phyloP scores from a whole-genome alignment of 2,797 vertebrate genomes.

The Sebastes vulpes region DNA sequence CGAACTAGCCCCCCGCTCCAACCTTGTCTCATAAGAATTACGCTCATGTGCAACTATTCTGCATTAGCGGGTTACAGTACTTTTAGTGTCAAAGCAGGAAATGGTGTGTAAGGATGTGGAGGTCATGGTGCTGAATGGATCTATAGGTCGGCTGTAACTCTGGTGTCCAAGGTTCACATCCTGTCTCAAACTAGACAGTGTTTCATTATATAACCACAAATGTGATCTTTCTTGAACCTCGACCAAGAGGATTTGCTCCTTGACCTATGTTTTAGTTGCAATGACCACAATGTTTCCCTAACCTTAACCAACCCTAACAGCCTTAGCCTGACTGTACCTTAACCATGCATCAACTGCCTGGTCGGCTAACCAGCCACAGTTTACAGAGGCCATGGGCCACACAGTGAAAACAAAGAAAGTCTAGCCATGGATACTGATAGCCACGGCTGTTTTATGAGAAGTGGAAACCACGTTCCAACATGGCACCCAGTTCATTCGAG shows the following conservation, averaged over 20 bases:
- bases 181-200: neutral
- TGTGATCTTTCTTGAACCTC: neutral
- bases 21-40: constrained; percentile 14
- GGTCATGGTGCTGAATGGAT: neutral
- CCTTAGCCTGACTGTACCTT: neutral
- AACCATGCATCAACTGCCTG: neutral
- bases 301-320: neutral
- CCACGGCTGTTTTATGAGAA: neutral
- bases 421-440: neutral
- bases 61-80: neutral
- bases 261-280: neutral
- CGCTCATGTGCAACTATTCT: constrained; percentile 17
- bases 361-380: neutral
- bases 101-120: neutral
- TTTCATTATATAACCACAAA: neutral
- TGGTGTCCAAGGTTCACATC: neutral
- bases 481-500: neutral
- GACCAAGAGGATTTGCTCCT: neutral
- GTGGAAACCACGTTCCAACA: neutral
- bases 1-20: neutral
- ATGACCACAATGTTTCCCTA: neutral
- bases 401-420: neutral
- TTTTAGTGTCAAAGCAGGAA: constrained; percentile 16
- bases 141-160: neutral
- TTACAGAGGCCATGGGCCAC: neutral